phyloP scores from a whole-genome alignment of 2,797 vertebrate genomes.

The Lacerta agilis region DNA sequence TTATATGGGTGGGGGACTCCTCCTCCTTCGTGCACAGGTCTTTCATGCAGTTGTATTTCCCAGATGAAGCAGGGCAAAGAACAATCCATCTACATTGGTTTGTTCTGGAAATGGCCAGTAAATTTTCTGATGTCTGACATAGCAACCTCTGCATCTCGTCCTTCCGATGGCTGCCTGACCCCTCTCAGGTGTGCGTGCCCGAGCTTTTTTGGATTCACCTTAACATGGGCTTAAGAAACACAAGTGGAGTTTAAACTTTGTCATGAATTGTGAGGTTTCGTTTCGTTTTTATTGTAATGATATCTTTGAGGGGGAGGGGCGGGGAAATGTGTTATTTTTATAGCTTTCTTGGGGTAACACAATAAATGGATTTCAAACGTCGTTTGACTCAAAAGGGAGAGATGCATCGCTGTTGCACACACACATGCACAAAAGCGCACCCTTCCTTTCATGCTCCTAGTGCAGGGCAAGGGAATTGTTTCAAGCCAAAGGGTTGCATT shows the following conservation, averaged over 20 bases:
- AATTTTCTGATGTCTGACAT: too few relatives aligned
- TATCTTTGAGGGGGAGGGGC: conserved; percentile 32
- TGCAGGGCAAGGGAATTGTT: not conserved
- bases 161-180: not conserved
- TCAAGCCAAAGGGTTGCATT: too few relatives aligned
- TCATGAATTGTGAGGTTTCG: conserved; percentile 70
- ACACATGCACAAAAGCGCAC: not conserved
- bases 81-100: too few relatives aligned
- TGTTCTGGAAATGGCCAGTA: not conserved
- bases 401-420: not conserved
- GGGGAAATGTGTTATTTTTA: conserved; percentile 70
- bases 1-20: not conserved
- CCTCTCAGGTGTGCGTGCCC: not conserved
- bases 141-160: too few relatives aligned
- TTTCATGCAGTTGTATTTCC: not conserved
- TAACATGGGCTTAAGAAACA: not conserved
- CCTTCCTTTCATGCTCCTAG: not conserved
- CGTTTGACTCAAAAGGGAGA: not conserved
- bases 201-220: not conserved
- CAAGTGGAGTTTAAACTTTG: conserved; percentile 46
- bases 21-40: not conserved
- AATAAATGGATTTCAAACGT: conserved; percentile 68
- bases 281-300: conserved; percentile 68
- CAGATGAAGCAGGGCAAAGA: too few relatives aligned
- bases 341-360: conserved; percentile 66